A percentile compares a stretch with the other conserved stretches of the same genome.
These are phyloP conservation scores for Tetanocera ferruginea DNA, from an alignment of 2,888 invertebrate species.

Conservation along the genomic window DNA sequence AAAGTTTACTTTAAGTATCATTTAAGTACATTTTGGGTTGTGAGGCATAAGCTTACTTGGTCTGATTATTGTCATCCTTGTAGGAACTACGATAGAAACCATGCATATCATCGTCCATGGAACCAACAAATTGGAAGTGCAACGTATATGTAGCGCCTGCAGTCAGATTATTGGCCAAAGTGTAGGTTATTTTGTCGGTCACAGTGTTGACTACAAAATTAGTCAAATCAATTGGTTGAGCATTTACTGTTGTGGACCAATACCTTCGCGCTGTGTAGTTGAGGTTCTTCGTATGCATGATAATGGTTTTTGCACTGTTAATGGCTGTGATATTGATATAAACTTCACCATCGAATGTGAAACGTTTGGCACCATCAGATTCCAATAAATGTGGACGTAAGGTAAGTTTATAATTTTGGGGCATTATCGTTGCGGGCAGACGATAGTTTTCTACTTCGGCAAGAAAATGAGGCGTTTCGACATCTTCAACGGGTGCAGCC, in stretches of 20 bases:
- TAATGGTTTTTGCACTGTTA: constrained; percentile 67
- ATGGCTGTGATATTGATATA: constrained; percentile 71
- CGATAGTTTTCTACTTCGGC: constrained; percentile 55
- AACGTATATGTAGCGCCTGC: constrained; percentile 68
- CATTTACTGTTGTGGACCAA: constrained; percentile 47
- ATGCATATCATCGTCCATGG: constrained; percentile 72
- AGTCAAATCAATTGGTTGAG: constrained; percentile 53
- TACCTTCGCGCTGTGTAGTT: constrained; percentile 51
- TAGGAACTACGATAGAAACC: constrained; percentile 72
- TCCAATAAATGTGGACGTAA: constrained; percentile 72
- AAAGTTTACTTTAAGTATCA: background rate
- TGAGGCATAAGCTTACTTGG: constrained; percentile 54
- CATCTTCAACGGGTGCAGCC: constrained; percentile 43
- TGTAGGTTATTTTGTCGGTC: constrained; percentile 70
- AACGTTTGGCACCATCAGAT: constrained; percentile 54
- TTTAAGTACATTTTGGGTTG: background rate
- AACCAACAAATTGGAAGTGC: constrained; percentile 70
- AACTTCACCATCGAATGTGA: constrained; percentile 66
- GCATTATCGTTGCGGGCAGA: constrained; percentile 67
- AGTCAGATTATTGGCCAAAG: constrained; percentile 61
- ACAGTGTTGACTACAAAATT: constrained; percentile 52
- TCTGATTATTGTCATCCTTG: constrained; percentile 63
- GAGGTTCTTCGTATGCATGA: constrained; percentile 72
- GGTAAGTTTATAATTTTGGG: constrained; percentile 72
- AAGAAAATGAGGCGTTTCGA: constrained; percentile 34